Conservation (phyloP, 2,113 vertebrate species). For the Cyanoderma ruficeps region DNA sequence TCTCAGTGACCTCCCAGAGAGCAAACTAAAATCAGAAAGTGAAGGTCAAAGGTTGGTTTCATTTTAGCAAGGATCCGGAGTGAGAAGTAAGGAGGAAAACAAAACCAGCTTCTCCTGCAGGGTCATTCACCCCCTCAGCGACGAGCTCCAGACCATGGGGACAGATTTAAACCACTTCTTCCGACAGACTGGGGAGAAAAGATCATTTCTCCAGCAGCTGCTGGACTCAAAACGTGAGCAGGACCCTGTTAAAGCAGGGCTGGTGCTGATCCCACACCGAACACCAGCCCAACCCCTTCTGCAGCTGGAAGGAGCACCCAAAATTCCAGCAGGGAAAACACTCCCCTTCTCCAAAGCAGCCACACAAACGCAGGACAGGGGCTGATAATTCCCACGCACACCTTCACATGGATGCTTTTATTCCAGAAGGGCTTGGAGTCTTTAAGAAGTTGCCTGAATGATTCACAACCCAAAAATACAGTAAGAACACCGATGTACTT, state of each 20-base stretch:
- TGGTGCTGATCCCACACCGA: fast-evolving
- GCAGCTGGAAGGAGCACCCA: background rate
- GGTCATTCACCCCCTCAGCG: background rate
- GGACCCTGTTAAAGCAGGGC: background rate
- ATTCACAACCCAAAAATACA: background rate
- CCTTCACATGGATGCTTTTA: background rate
- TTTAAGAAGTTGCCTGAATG: background rate
- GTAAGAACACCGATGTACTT: background rate
- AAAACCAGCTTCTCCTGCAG: background rate
- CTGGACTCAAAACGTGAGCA: background rate
- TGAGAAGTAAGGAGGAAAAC: background rate
- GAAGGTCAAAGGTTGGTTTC: background rate
- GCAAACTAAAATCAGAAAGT: background rate
- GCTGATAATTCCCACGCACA: fast-evolving
- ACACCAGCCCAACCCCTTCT: background rate
- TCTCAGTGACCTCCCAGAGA: background rate
- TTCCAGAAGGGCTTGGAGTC: background rate
- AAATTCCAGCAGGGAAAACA: background rate
- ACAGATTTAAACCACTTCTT: background rate
- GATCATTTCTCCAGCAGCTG: background rate
- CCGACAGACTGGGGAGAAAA: background rate
- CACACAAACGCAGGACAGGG: fast-evolving
- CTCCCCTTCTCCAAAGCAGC: background rate
- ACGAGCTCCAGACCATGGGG: background rate
- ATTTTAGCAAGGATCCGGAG: background rate